phyloP scores from a whole-genome alignment of 2,797 vertebrate genomes.

The Thamnophis elegans region DNA sequence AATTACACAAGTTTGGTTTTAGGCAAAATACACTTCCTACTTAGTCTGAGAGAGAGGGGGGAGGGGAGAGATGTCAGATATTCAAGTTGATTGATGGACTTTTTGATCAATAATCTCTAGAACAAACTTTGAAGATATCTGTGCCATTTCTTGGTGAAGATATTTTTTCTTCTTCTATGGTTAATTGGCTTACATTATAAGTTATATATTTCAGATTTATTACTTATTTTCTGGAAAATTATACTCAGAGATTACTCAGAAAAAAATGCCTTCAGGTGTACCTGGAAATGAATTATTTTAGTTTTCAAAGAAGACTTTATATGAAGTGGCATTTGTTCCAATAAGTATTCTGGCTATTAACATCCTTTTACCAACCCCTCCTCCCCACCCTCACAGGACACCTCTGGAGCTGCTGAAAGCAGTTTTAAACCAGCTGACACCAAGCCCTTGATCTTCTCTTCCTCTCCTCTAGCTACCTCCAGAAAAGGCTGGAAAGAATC shows the following conservation, averaged over 20 bases:
- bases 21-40: neutral
- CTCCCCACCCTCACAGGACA: neutral
- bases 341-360: neutral
- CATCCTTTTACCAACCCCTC: neutral
- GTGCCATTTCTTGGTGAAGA: neutral
- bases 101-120: neutral
- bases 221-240: neutral
- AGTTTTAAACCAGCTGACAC: neutral
- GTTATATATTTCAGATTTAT: neutral
- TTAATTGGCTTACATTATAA: neutral
- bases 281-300: neutral
- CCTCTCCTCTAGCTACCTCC: slow-evolving; percentile 22
- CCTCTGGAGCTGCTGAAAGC: neutral
- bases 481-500: slow-evolving; percentile 41
- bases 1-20: neutral
- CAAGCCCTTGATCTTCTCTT: neutral
- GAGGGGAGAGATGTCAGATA: neutral
- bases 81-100: neutral
- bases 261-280: no score
- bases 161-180: no score
- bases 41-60: neutral
- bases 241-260: neutral
- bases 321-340: neutral
- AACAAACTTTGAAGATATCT: neutral
- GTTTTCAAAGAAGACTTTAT: neutral